A percentile compares a stretch with the other conserved stretches of the same genome.
Evolutionary conservation across 64 coral and sea anemone species (phyloP).

Genomic region (Montipora foliosa): DNA sequence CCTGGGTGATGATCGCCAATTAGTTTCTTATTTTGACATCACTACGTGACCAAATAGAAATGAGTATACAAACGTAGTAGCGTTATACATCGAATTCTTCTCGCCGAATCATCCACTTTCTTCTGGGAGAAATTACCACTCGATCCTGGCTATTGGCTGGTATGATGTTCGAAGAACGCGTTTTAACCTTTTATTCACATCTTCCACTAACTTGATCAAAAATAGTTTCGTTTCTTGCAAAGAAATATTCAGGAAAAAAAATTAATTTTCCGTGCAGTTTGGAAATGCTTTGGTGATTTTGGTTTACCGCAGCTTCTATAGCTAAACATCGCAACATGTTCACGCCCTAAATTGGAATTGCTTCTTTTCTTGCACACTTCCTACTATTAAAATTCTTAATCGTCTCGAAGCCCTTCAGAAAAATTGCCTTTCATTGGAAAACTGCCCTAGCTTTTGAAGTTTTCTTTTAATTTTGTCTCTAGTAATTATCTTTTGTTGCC

Average conservation of each 20-base stretch:
- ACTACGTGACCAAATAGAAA: too few species aligned
- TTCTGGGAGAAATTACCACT: not conserved
- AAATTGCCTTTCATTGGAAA: constrained; percentile 46
- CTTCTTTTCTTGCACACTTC: not conserved
- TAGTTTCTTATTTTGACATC: not conserved
- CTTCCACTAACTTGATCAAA: not conserved
- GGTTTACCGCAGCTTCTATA: not conserved
- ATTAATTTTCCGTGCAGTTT: not conserved
- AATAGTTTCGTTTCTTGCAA: not conserved
- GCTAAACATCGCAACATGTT: not conserved
- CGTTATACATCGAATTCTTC: too few species aligned
- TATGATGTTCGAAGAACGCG: too few species aligned
- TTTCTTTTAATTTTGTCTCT: constrained; percentile 6
- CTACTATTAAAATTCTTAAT: not conserved
- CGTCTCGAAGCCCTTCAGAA: not conserved
- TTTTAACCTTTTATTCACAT: not conserved
- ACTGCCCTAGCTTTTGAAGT: not conserved
- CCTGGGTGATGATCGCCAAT: not conserved
- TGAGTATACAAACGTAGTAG: too few species aligned
- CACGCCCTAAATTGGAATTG: not conserved
- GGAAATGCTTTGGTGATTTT: not conserved
- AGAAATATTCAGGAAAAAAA: not conserved
- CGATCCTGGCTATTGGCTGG: too few species aligned
- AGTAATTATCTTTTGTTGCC: constrained; percentile 15
- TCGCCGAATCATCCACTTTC: not conserved